These are phyloP conservation scores for Eurosta solidaginis DNA, from an alignment of 1,140 invertebrate genomes.

Conservation along the genomic window DNA sequence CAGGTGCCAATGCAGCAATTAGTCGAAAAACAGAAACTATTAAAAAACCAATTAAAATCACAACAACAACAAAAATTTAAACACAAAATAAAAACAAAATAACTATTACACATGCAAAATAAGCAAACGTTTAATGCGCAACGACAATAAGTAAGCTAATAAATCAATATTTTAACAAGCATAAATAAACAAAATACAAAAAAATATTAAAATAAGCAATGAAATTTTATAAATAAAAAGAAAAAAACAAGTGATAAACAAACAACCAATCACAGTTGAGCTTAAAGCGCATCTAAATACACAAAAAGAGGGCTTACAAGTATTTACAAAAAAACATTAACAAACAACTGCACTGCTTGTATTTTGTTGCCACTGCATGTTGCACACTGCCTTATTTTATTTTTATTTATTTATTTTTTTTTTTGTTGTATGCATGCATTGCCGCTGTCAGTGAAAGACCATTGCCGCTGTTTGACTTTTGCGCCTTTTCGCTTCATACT, in stretches of 20 bases:
- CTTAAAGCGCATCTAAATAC: too few relatives aligned
- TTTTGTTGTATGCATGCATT: neutral
- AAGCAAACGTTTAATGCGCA: neutral
- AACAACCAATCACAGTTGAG: too few relatives aligned
- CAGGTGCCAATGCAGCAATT: conserved; percentile 19
- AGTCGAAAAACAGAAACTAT: neutral
- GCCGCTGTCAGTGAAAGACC: neutral
- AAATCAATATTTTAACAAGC: neutral
- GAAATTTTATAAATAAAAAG: too few relatives aligned
- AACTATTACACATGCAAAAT: too few relatives aligned
- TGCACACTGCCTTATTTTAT: neutral
- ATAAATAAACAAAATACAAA: too few relatives aligned
- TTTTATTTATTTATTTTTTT: neutral
- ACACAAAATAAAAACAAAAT: neutral
- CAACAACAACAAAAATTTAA: neutral
- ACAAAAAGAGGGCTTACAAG: neutral
- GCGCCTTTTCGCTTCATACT: neutral
- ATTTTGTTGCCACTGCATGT: neutral
- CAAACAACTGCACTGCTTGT: neutral
- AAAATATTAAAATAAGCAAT: too few relatives aligned
- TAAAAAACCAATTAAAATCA: neutral
- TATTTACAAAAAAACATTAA: neutral
- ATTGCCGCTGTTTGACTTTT: neutral
- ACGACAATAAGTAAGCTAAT: neutral
- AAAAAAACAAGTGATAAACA: too few relatives aligned